Percentiles rank a stretch among this genome's conserved stretches.
Evolutionary conservation across 1,140 invertebrate genomes (phyloP).

Genomic region (Drosophila obscura): DNA sequence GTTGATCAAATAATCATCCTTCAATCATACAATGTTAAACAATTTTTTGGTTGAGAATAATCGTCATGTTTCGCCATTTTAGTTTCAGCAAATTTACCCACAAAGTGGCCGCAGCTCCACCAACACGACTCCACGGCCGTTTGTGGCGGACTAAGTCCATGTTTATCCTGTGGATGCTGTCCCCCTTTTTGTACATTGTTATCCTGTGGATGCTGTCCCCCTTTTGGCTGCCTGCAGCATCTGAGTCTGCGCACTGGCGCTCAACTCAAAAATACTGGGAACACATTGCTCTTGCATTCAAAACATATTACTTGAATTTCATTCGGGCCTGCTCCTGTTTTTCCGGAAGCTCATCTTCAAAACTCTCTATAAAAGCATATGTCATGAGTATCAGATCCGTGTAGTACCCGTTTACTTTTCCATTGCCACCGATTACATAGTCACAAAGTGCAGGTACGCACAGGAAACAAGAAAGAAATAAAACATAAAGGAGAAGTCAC

Average conservation of each 20-base stretch:
- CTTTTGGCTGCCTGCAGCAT: not conserved
- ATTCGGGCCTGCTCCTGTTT: slow-evolving; percentile 3
- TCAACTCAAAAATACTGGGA: slow-evolving; percentile 36
- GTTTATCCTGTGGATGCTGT: slow-evolving; percentile 61
- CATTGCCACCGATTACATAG: slow-evolving; percentile 18
- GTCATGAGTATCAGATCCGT: no score
- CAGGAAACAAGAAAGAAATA: slow-evolving; percentile 16
- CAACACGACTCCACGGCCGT: slow-evolving; percentile 17
- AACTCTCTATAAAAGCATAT: no score
- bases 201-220: slow-evolving; percentile 8
- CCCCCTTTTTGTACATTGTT: slow-evolving; percentile 29
- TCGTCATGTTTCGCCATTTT: slow-evolving; percentile 4
- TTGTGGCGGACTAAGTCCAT: slow-evolving; percentile 42
- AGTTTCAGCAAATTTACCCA: not conserved
- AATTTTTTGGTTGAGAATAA: slow-evolving; percentile 8
- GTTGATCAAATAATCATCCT: slow-evolving; percentile 5
- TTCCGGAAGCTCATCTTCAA: not conserved
- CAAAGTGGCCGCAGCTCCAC: slow-evolving; percentile 5
- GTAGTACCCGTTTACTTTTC: no score
- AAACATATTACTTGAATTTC: slow-evolving; percentile 28
- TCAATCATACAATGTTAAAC: not conserved
- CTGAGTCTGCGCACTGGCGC: slow-evolving; percentile 37
- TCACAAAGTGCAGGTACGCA: slow-evolving; percentile 22
- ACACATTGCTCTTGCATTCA: slow-evolving; percentile 22
- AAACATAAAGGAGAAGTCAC: slow-evolving; percentile 28